phyloP scores from a whole-genome alignment of 1,140 invertebrate genomes.

The Drosophila malerkotliana region DNA sequence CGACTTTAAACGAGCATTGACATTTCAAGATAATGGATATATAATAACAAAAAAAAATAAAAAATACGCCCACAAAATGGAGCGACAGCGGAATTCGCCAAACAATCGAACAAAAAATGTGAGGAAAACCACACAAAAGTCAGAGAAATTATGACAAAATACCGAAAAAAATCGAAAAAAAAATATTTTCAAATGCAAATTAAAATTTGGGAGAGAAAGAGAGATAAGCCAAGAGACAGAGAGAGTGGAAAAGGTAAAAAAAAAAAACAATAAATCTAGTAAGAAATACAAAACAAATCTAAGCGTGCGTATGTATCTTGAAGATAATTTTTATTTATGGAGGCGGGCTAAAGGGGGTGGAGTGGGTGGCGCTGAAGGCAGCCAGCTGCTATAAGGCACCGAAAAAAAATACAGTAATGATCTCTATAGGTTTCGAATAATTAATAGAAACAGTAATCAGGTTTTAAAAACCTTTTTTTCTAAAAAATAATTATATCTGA shows the following conservation, averaged over 20 bases:
- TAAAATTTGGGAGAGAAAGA: conserved; percentile 4
- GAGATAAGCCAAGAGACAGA: conserved; percentile 4
- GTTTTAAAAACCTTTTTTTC: no score
- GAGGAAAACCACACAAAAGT: conserved; percentile 58
- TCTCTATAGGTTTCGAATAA: not conserved
- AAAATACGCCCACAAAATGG: conserved; percentile 70
- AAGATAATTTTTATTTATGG: conserved; percentile 54
- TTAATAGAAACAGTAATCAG: not conserved
- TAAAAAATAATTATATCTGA: not conserved
- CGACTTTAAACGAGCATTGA: conserved; percentile 64
- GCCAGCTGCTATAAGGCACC: conserved; percentile 23
- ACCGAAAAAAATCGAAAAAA: conserved; percentile 12
- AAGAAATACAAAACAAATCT: conserved; percentile 55
- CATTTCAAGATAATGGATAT: conserved; percentile 67
- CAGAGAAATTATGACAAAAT: conserved; percentile 54
- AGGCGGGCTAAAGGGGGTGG: not conserved
- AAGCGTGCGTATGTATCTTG: conserved; percentile 46
- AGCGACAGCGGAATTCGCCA: conserved; percentile 69
- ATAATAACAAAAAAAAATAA: conserved; percentile 16
- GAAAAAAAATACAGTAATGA: not conserved
- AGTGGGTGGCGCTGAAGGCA: conserved; percentile 24
- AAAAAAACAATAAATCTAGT: conserved; percentile 58
- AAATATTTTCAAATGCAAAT: conserved; percentile 27
- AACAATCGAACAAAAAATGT: conserved; percentile 67
- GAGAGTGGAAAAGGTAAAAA: conserved; percentile 4